phyloP scores from a whole-genome alignment of 2,113 vertebrate genomes.

The Spheniscus mendiculus region DNA sequence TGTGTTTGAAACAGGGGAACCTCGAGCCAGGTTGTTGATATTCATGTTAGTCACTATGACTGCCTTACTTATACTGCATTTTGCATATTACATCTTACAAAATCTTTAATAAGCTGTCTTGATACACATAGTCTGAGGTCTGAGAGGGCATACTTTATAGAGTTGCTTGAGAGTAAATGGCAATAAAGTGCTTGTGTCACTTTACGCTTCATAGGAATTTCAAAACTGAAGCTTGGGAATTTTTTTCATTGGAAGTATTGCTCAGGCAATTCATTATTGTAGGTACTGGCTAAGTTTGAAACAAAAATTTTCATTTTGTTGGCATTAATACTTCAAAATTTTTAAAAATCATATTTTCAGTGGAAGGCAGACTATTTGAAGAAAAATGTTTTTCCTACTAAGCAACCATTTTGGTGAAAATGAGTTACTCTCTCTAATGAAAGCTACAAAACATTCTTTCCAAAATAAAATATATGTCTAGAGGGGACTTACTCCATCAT shows the following conservation, averaged over 20 bases:
- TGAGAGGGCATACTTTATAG: background rate
- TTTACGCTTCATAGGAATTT: background rate
- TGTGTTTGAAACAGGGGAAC: background rate
- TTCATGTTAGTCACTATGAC: accelerated
- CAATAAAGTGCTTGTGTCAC: background rate
- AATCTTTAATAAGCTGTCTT: background rate
- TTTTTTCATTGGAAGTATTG: background rate
- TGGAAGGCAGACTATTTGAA: background rate
- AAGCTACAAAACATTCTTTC: background rate
- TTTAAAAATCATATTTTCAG: background rate
- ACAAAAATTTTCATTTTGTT: background rate
- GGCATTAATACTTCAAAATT: background rate
- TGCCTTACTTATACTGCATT: background rate
- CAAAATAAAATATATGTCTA: background rate
- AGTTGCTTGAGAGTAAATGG: background rate
- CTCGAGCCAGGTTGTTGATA: background rate
- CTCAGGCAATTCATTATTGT: background rate
- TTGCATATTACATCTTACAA: background rate
- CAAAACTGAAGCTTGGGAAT: background rate
- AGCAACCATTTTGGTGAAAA: background rate
- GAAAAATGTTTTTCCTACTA: background rate
- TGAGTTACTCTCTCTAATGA: background rate
- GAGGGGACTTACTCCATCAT: background rate
- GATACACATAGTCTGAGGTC: background rate
- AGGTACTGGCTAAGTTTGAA: background rate